Percentiles rank a stretch among this genome's conserved stretches.
Conservation (phyloP, 1,140 invertebrate species). For the Caenorhabditis latens region DNA sequence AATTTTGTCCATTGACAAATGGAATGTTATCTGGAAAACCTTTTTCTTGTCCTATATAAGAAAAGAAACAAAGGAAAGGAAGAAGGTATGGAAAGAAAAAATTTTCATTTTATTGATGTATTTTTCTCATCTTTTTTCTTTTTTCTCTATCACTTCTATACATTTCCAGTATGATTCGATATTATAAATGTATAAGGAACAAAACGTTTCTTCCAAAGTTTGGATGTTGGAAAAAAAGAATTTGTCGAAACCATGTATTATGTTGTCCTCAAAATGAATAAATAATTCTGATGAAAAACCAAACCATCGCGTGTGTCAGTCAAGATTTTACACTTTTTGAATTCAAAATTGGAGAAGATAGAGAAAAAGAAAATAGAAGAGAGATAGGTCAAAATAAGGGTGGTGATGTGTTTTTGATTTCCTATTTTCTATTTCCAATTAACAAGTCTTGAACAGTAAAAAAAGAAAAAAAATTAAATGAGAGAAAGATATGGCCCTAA, state of each 20-base stretch:
- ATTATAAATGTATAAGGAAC: neutral
- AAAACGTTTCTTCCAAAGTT: neutral
- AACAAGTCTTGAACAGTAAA: neutral
- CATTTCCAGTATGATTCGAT: neutral
- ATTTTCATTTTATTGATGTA: neutral
- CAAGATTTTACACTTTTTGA: neutral
- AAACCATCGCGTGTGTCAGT: constrained; percentile 28
- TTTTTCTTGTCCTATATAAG: neutral
- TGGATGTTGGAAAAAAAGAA: neutral
- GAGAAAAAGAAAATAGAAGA: neutral
- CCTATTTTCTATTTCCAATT: no score
- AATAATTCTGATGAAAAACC: constrained; percentile 4
- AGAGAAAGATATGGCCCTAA: neutral
- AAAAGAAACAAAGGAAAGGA: neutral
- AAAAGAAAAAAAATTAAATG: neutral
- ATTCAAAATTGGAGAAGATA: neutral
- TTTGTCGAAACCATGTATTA: neutral
- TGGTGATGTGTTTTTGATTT: constrained; percentile 18
- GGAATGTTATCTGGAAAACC: neutral
- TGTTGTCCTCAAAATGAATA: constrained; percentile 2
- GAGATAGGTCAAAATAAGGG: neutral
- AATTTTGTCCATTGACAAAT: constrained; percentile 18
- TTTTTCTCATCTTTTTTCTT: neutral
- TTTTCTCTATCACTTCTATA: neutral
- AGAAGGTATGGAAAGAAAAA: neutral